Conservation (phyloP, 2,888 invertebrate genomes). For the Encarsia formosa region DNA sequence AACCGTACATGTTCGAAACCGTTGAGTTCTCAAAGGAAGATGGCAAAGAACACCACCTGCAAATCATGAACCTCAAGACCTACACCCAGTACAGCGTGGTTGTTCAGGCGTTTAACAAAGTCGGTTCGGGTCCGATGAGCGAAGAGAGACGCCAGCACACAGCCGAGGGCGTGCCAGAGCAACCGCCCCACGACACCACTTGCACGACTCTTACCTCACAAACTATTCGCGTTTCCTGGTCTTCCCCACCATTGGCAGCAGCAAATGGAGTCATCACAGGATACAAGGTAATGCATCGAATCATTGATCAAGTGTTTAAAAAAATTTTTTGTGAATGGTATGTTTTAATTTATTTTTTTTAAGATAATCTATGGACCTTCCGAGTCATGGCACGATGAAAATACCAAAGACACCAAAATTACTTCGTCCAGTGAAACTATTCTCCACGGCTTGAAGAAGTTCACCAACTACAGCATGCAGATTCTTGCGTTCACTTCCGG, state of each 20-base stretch:
- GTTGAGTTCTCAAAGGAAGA: constrained; percentile 89
- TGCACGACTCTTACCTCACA: constrained; percentile 92
- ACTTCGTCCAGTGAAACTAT: constrained; percentile 90
- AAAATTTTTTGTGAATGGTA: too few species aligned
- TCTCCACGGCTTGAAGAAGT: constrained; percentile 88
- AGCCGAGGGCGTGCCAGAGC: constrained; percentile 89
- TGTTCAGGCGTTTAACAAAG: constrained; percentile 91
- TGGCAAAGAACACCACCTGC: constrained; percentile 83
- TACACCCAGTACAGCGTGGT: constrained; percentile 96
- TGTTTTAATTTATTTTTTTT: too few species aligned
- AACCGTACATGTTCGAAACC: constrained; percentile 85
- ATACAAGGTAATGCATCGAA: constrained; percentile 74
- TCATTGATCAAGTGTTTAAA: not conserved
- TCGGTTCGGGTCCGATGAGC: constrained; percentile 88
- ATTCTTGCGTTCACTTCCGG: constrained; percentile 92
- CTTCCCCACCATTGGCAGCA: constrained; percentile 84
- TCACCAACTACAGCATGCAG: constrained; percentile 96
- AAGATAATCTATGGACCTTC: constrained; percentile 83
- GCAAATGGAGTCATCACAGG: constrained; percentile 95
- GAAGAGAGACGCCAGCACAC: constrained; percentile 87
- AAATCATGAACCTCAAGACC: constrained; percentile 77
- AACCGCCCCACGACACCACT: constrained; percentile 85
- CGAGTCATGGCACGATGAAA: constrained; percentile 89
- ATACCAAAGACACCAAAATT: constrained; percentile 85
- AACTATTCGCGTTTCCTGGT: constrained; percentile 91